A percentile compares a stretch with the other conserved stretches of the same genome.
These are phyloP conservation scores for Idaea straminata DNA, from an alignment of 2,888 invertebrate species.

Conservation along the genomic window DNA sequence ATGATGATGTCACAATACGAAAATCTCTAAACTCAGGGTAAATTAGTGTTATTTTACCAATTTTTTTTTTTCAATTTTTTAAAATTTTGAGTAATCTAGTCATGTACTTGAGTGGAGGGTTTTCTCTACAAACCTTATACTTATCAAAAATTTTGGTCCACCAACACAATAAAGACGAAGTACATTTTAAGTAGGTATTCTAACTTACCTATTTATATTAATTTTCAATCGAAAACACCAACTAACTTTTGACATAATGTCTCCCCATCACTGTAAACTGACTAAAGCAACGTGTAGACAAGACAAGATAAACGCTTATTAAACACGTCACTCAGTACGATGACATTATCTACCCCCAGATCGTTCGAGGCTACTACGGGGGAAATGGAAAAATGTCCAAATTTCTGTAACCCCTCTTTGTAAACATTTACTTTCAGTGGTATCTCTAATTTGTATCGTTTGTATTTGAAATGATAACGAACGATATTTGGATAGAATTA, in stretches of 20 bases:
- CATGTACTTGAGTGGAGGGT: too few species aligned
- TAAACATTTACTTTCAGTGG: constrained; percentile 1
- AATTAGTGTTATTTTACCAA: too few species aligned
- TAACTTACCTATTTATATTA: neutral
- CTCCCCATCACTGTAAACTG: constrained; percentile 25
- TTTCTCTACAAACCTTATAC: too few species aligned
- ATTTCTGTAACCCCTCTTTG: constrained; percentile 24
- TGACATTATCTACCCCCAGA: constrained; percentile 74
- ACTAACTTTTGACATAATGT: neutral
- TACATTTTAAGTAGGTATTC: too few species aligned
- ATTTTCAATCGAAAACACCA: neutral
- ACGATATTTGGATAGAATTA: neutral
- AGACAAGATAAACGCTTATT: constrained; percentile 74
- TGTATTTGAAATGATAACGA: neutral
- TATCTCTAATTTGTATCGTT: neutral
- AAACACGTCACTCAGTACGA: constrained; percentile 64
- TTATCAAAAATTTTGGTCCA: too few species aligned
- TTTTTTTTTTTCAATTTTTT: too few species aligned
- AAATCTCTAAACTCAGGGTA: too few species aligned
- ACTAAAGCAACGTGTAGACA: constrained; percentile 34
- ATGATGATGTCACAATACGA: too few species aligned
- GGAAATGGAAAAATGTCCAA: constrained; percentile 56
- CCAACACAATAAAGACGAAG: too few species aligned
- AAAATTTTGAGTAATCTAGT: too few species aligned
- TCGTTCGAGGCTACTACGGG: constrained; percentile 45